Base-by-base conservation (phyloP, 2,888 invertebrate genomes). In the Blera fallax region DNA sequence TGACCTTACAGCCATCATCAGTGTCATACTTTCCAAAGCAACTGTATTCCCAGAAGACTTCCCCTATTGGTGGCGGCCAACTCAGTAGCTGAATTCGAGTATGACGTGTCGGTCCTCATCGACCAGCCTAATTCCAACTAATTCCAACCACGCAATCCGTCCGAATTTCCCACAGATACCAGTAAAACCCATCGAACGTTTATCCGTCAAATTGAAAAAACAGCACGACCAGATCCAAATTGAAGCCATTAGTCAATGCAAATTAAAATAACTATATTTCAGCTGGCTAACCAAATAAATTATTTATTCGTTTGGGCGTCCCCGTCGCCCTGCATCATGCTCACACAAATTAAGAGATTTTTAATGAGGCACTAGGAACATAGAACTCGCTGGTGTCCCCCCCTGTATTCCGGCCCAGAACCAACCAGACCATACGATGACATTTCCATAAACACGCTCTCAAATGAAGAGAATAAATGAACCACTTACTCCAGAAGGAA, bases 241-340 rank as follows among this genome's bases (percentile, higher is more conserved):
- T 85, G 81, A 81, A 72, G 81, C 54, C 81, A 85, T 85, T 85
- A 77, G 81, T 85, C 77, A 80, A 85, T 81, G 85, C 77, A 81
- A 85, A 81, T 85, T 81, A 85, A 81, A 81, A 81, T 72, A 85
- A 81, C 81, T 70, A 85, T 81, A 77, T 81, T 72, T 85, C 50
- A 85, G 16, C n/a, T 52, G 85, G 62, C 74, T 72, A 40, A 77
- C 54, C 43, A 81, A 64, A 85, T 85, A 77, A 85, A 80, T 85
- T 80, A 77, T 81, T 80, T 67, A 84, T 52, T 58, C 56, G 8
- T 24, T 37, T 29, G 43, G 27, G 5, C 11, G 27, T 21, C 24
- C 34, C 18, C 48, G 2, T 50, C 29, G 37, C 3, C 40, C 10
- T 24, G 29, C 58, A 34, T 29, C 40, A 14, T 16, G 24, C 32